phyloP scores from a whole-genome alignment of 2,888 invertebrate species.

The Julus scanicus region DNA sequence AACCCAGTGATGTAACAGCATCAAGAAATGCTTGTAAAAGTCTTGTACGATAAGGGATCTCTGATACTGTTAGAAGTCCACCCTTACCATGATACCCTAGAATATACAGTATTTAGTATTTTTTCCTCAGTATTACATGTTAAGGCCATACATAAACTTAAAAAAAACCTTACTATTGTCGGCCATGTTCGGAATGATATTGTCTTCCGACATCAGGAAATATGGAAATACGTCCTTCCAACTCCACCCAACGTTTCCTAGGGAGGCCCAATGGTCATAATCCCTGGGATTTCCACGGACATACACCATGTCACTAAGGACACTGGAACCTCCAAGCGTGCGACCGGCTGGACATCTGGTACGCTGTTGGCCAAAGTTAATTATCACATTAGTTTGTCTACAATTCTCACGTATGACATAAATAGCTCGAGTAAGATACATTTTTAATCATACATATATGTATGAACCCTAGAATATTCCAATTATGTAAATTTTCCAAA shows the following conservation, averaged over 20 bases:
- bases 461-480: too few relatives aligned
- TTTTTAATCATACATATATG: too few relatives aligned
- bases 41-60: constrained; percentile 59
- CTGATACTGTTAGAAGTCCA: constrained; percentile 60
- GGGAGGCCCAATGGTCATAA: background rate
- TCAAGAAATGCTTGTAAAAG: constrained; percentile 59
- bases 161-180: background rate
- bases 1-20: constrained; percentile 59
- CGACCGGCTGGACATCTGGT: too few relatives aligned
- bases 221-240: background rate
- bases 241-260: background rate
- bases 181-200: background rate
- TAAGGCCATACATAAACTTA: background rate
- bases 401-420: too few relatives aligned
- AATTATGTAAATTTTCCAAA: too few relatives aligned
- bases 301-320: too few relatives aligned
- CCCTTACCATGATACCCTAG: constrained; percentile 59
- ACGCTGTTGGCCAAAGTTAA: too few relatives aligned
- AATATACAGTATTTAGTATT: too few relatives aligned
- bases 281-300: too few relatives aligned
- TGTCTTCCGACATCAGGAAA: background rate
- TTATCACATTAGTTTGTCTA: too few relatives aligned
- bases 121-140: background rate
- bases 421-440: too few relatives aligned
- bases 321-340: too few relatives aligned